phyloP scores from a whole-genome alignment of 2,888 invertebrate species.

The Artemia sp. region DNA sequence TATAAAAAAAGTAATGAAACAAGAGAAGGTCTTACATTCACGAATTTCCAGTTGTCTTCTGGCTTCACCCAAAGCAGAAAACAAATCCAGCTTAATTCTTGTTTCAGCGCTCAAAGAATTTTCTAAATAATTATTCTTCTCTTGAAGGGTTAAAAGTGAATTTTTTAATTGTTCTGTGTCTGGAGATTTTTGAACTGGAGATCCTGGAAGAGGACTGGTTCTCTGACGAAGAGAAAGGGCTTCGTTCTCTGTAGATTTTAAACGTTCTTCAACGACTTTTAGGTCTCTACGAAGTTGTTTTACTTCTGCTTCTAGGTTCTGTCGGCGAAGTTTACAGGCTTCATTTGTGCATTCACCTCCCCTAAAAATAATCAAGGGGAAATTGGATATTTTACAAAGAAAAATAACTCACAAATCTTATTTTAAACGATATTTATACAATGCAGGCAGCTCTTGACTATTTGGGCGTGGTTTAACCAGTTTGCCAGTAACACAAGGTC shows the following conservation, averaged over 20 bases:
- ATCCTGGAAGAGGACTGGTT: neutral
- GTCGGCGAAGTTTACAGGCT: conserved; percentile 42
- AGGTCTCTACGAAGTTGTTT: conserved; percentile 46
- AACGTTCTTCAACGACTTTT: conserved; percentile 46
- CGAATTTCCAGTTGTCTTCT: conserved; percentile 72
- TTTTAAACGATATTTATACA: too few relatives aligned
- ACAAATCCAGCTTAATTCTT: conserved; percentile 89
- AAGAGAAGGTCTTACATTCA: conserved; percentile 47
- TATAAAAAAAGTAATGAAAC: neutral
- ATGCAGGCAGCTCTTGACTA: too few relatives aligned
- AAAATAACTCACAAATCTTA: neutral
- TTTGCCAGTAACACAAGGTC: too few relatives aligned
- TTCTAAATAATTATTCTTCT: conserved; percentile 79
- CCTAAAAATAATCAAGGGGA: conserved; percentile 27
- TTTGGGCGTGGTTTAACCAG: too few relatives aligned
- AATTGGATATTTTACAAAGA: neutral
- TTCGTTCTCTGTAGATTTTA: conserved; percentile 41
- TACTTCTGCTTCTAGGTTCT: conserved; percentile 47
- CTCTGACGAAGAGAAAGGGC: conserved; percentile 31
- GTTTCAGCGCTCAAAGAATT: conserved; percentile 89
- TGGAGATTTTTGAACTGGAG: conserved; percentile 25
- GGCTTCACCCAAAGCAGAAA: conserved; percentile 88
- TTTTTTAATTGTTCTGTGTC: conserved; percentile 58
- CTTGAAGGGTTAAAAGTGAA: conserved; percentile 63
- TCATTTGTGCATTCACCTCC: conserved; percentile 33